A percentile compares a stretch with the other conserved stretches of the same genome.
Conservation (phyloP, 1,140 invertebrate genomes). For the Nylanderia fulva region DNA sequence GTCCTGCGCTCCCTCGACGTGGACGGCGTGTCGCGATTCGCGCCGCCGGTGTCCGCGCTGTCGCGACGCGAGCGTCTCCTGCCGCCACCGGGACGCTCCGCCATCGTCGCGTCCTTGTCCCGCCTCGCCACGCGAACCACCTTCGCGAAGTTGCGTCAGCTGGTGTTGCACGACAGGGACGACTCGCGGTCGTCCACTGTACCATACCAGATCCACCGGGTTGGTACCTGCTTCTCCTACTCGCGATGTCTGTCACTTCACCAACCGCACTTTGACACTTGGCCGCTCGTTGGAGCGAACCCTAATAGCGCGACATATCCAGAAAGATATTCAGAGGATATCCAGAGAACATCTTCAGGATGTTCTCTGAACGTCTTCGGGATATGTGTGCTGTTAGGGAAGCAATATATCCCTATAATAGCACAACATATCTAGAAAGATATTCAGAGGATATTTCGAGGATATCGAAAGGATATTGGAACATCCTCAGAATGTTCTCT, state of each 20-base stretch:
- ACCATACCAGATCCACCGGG: too few relatives aligned
- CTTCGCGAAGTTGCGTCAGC: conserved; percentile 75
- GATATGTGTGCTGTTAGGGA: too few relatives aligned
- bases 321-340: too few relatives aligned
- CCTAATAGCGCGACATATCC: too few relatives aligned
- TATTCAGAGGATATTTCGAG: too few relatives aligned
- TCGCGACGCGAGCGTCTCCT: conserved; percentile 71
- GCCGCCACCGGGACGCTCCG: conserved; percentile 79
- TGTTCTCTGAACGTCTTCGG: too few relatives aligned
- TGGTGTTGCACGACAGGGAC: conserved; percentile 26
- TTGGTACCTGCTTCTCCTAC: too few relatives aligned
- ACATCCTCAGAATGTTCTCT: too few relatives aligned
- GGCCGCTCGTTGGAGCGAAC: not conserved
- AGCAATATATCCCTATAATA: too few relatives aligned
- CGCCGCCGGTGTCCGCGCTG: conserved; percentile 54
- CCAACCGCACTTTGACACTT: conserved; percentile 13
- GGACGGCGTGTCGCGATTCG: conserved; percentile 71
- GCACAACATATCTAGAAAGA: too few relatives aligned
- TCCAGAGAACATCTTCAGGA: too few relatives aligned
- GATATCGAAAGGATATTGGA: too few relatives aligned
- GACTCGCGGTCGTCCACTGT: conserved; percentile 39
- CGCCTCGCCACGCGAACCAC: conserved; percentile 83
- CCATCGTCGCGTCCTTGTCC: conserved; percentile 82
- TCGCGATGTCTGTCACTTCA: not conserved
- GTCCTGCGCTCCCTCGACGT: conserved; percentile 80